Conservation (phyloP, 2,113 vertebrate species). For the Phalacrocorax carbo region DNA sequence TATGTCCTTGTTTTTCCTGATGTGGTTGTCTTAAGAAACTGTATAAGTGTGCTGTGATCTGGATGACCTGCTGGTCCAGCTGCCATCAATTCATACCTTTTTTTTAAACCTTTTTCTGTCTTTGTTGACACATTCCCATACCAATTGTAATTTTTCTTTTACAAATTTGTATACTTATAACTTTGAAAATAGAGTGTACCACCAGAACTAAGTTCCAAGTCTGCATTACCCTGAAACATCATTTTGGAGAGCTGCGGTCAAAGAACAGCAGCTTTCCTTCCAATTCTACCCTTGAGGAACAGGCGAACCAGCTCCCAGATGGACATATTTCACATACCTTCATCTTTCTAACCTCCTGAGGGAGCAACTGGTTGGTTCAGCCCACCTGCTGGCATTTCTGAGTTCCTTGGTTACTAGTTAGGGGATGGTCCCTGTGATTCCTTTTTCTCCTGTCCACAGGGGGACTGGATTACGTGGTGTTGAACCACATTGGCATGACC, state of each 20-base stretch:
- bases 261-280: not conserved
- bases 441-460: slow-evolving; percentile 38
- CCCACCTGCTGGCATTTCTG: not conserved
- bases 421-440: not conserved
- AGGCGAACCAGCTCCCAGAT: not conserved
- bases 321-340: not conserved
- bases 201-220: not conserved
- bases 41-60: not conserved
- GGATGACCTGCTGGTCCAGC: not conserved
- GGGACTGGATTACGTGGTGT: slow-evolving; percentile 83
- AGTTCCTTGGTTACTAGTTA: not conserved
- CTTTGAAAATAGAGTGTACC: not conserved
- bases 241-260: not conserved
- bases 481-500: slow-evolving; percentile 82
- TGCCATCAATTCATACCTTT: not conserved
- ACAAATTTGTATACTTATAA: not conserved
- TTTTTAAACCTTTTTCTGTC: not conserved
- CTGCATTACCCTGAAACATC: not conserved
- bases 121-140: not conserved
- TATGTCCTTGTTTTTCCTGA: not conserved
- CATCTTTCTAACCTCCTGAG: not conserved
- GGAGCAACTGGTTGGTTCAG: not conserved
- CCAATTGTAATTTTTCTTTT: not conserved
- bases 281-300: not conserved
- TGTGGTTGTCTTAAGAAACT: not conserved